Base-by-base conservation (phyloP, 2,888 invertebrate genomes). In the Celastrina argiolus region DNA sequence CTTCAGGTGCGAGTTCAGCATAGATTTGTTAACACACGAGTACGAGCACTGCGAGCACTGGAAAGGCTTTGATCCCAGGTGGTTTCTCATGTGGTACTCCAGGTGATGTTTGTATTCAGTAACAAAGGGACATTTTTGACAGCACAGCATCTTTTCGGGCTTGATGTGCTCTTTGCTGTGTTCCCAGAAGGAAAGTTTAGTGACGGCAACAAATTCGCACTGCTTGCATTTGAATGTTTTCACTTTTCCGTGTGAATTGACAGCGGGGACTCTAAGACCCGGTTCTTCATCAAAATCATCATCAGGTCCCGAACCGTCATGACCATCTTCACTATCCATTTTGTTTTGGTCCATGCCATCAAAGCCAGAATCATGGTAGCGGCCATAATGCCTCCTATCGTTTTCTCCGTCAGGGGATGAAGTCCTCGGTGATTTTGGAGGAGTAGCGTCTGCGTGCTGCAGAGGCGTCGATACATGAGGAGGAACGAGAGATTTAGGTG, bases 21-120 rank as follows among this genome's bases (percentile, higher is more conserved):
- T 99, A 0, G 99, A 99, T 83, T 98, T 98, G 89, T 98, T 99
- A n/a, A 98, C 98, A 81, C 98, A 99, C 0, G 95, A 93, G 78
- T 98, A 98, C 18, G 93, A 92, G 82, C 99, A 99, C 79, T 97
- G 95, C 70, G 93, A 93, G 84, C 99, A 99, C 81, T 96, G 96
- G 92, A 97, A 99, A 1, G 99, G 99, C 81, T 99, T 99, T 0
- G 96, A 95, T 45, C 98, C 98, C 76, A 95, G 93, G 85, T 99
- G 99, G 82, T 99, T 99, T 56, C 97, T 93, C 81, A 98, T 93
- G 82, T 99, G 99, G 78, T 99, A 99, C 81, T 99, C 99, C 69
- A 99, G 88, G 76, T 99, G 99, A 81, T 99, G 99, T 79, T 99
- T 99, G 91, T 98, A 97, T 82, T 99, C 99, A 0, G 99, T 99